These are phyloP conservation scores for Notechis scutatus DNA, from an alignment of 2,113 vertebrate genomes.

Conservation along the genomic window DNA sequence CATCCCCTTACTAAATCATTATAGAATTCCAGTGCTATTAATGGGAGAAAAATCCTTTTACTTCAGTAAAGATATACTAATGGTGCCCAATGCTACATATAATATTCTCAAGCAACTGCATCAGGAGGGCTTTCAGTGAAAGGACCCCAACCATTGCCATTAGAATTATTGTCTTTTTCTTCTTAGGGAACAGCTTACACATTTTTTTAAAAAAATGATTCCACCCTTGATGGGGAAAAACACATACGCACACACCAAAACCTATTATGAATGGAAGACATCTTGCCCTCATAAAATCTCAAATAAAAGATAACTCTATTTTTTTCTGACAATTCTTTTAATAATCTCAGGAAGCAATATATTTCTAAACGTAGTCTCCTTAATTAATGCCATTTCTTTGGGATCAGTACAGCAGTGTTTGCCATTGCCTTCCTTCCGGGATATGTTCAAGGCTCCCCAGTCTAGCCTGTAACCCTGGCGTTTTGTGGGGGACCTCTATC, in stretches of 20 bases:
- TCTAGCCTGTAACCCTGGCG: neutral
- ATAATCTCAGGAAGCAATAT: neutral
- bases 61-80: neutral
- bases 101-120: neutral
- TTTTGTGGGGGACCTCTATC: neutral
- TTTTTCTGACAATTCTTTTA: neutral
- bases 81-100: neutral
- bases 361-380: neutral
- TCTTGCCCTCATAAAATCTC: neutral
- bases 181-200: neutral
- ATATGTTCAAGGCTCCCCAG: neutral
- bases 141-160: neutral
- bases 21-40: neutral
- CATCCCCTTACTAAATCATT: neutral
- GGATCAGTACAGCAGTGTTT: neutral
- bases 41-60: neutral
- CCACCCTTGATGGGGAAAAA: neutral
- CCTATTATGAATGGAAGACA: neutral
- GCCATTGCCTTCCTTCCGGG: neutral
- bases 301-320: neutral
- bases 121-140: neutral
- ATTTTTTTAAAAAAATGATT: neutral
- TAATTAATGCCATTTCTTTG: neutral
- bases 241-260: neutral
- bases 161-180: neutral